These are phyloP conservation scores for Julus scanicus DNA, from an alignment of 2,888 invertebrate genomes.

Conservation along the genomic window DNA sequence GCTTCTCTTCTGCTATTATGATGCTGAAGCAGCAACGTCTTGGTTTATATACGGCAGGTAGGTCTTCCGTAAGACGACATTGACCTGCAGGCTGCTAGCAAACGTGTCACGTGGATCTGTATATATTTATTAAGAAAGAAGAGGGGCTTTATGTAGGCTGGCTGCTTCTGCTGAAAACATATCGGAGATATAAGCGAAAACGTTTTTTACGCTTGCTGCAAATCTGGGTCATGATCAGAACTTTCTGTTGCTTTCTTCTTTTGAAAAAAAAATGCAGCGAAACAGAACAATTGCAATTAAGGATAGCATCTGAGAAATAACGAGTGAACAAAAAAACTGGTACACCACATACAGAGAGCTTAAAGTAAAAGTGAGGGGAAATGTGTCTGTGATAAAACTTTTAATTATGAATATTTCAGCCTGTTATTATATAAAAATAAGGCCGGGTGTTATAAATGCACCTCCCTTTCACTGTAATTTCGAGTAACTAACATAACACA, in stretches of 20 bases:
- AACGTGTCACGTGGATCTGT: constrained; percentile 49
- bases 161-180: constrained; percentile 1
- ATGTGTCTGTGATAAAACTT: neutral
- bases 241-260: constrained; percentile 20
- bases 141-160: constrained; percentile 47
- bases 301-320: constrained; percentile 35
- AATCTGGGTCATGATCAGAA: constrained; percentile 50
- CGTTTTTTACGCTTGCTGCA: constrained; percentile 13
- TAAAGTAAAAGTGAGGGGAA: neutral
- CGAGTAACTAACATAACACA: neutral
- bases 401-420: neutral
- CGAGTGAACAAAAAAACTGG: neutral
- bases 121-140: constrained; percentile 28
- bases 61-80: constrained; percentile 50
- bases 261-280: neutral
- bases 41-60: constrained; percentile 48
- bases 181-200: constrained; percentile 38
- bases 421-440: neutral
- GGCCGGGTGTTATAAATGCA: neutral
- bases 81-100: constrained; percentile 43
- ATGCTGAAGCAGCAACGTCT: constrained; percentile 24
- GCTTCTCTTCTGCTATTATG: constrained; percentile 46
- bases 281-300: constrained; percentile 45
- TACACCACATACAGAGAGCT: constrained; percentile 34
- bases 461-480: constrained; percentile 3